Evolutionary conservation across 2,888 invertebrate genomes (phyloP), one percentile per base, ranked within the genome.

Genomic region (Nasonovia ribisnigri): DNA sequence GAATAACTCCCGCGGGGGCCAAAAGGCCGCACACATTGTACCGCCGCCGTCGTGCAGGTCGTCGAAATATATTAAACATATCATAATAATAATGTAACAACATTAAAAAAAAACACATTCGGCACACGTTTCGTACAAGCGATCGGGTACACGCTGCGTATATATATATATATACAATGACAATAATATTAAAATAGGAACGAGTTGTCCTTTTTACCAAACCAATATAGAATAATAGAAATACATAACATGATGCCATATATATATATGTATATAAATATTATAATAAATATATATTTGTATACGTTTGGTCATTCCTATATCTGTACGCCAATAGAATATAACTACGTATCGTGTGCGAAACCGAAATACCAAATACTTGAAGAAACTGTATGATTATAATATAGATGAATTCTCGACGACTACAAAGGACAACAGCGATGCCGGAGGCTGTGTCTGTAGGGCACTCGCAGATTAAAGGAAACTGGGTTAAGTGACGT

Each of bases 21-120:
- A 93, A 93, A 89, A 93, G 92, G 92, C 88, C 92, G 84, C 77
- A 93, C 89, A 84, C 92, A 86, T 92, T 92, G 91, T 87, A 92
- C 91, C 86, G 60, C 91, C 84, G 57, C 91, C 91, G 43, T 54
- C 91, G 51, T 91, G n/a, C 67, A 67, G 84, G 91, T 84, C 84
- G 54, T 84, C 84, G 43, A 54, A 84, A 43, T 77, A 67, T 54
- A 54, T 42, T 42, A 51, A 36, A 36, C 36, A 77, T 77, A 42
- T 36, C 36, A 77, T 77, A 36, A 77, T 20, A 77, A 77, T 67
- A 36, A 77, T 77, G 20, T 77, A 36, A 36, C 77, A 36, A 77
- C 77, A 36, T 77, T 77, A 20, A 36, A 77, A 67, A 54, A 60
- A 77, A 77, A 77, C 36, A 77, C 20, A 77, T 77, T 77, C 8